A percentile compares a stretch with the other conserved stretches of the same genome.
Evolutionary conservation across 2,113 vertebrate genomes (phyloP).

Genomic region (Petrocephalus zakoni): DNA sequence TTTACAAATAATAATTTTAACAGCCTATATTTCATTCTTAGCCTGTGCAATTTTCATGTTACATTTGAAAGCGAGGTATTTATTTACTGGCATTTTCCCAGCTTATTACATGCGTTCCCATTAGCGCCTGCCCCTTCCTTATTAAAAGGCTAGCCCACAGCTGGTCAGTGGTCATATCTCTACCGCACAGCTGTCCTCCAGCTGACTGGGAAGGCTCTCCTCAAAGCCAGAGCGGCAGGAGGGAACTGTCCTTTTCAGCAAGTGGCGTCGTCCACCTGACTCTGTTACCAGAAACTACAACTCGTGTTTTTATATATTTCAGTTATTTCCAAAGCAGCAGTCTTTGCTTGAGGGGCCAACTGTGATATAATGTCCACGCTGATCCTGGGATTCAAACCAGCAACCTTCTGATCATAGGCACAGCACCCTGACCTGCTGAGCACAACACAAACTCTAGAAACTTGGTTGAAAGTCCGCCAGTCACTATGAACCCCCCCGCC

Average conservation of each 20-base stretch:
- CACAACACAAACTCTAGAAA: neutral
- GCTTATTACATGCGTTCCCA: neutral
- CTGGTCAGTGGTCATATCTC: constrained; percentile 7
- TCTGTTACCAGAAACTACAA: neutral
- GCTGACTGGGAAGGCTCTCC: neutral
- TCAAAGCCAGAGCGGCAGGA: neutral
- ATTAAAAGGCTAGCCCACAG: neutral
- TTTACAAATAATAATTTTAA: constrained; percentile 5
- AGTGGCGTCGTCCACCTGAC: neutral
- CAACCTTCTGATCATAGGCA: neutral
- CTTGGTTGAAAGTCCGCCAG: neutral
- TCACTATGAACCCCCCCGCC: no score
- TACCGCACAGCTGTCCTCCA: neutral
- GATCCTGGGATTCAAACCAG: neutral
- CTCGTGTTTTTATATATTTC: neutral
- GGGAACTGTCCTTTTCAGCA: neutral
- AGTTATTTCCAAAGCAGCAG: neutral
- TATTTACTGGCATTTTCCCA: neutral
- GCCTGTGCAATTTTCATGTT: constrained; percentile 7
- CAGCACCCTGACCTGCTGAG: neutral
- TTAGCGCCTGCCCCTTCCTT: neutral
- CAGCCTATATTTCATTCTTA: constrained; percentile 7
- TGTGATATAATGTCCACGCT: neutral
- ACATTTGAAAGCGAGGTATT: neutral
- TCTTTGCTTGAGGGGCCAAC: neutral